A percentile compares a stretch with the other conserved stretches of the same genome.
Evolutionary conservation across 2,797 vertebrate species (phyloP).

Genomic region (Spinibarbus caldwelli): DNA sequence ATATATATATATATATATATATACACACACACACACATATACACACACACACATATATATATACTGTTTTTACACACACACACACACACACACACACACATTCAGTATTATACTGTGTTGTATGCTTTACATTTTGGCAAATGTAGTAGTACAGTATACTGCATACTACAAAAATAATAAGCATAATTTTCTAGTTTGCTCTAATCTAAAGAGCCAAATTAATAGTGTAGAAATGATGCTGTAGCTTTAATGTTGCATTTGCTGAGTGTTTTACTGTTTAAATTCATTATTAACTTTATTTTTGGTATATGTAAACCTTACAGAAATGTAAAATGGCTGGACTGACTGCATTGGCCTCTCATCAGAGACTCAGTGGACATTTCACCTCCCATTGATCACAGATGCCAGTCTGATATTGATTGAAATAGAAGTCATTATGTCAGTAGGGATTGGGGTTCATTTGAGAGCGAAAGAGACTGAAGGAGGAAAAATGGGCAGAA

Average conservation of each 20-base stretch:
- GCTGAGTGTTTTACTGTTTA: neutral
- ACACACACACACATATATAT: too few species aligned
- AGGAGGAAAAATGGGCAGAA: neutral
- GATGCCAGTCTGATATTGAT: constrained; percentile 76
- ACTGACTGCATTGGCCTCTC: constrained; percentile 41
- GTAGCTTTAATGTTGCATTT: neutral
- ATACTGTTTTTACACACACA: too few species aligned
- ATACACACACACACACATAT: too few species aligned
- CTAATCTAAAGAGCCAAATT: too few species aligned
- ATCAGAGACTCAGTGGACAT: constrained; percentile 63
- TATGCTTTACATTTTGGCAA: neutral
- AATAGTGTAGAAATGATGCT: neutral
- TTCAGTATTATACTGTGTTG: too few species aligned
- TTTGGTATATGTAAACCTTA: neutral
- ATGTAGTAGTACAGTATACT: neutral
- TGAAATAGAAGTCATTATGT: constrained; percentile 73
- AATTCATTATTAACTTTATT: neutral
- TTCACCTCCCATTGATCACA: constrained; percentile 69
- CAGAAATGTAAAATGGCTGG: constrained; percentile 51
- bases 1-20: too few species aligned
- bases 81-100: too few species aligned
- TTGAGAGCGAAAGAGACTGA: constrained; percentile 37
- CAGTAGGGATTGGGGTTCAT: constrained; percentile 66
- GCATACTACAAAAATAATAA: neutral
- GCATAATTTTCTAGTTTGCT: neutral